Evolutionary conservation across 1,140 invertebrate species (phyloP), one percentile per base, ranked within the genome.

Genomic region (Pogonomyrmex californicus): DNA sequence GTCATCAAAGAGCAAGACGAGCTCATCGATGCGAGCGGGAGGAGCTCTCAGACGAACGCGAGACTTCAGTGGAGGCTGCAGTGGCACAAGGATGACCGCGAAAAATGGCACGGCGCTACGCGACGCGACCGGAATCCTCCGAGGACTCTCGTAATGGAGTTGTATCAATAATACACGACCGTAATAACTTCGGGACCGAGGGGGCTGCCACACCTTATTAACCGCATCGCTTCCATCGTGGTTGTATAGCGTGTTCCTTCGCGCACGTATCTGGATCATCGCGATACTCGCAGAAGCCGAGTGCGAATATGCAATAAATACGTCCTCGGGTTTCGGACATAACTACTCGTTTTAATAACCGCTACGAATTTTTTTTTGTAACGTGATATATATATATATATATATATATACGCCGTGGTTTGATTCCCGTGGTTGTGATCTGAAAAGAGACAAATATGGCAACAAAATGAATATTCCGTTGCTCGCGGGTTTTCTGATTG

Each of bases 141-240:
- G 70, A 89, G 88, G 88, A 90, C 66, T 89, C 58, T 87, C 75
- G 78, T 85, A 90, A 87, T 90, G 85, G 56, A 90, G 86, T 87
- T 85, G 68, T 87, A 90, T 90, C 86, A 90, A 90, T 90, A 90
- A 90, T 85, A 90, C 73, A 90, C 60, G 66, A 58, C 44, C 30
- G 75, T 87, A 90, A 90, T 90, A 90, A 90, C 78, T 90, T 87
- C n/a, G 86, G 60, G 81, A 81, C 30, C 66, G 56, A 44, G 77
- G 41, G 56, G 54, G 78, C 79, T 87, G 88, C 89, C 88, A 89
- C 85, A 83, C 73, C 88, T 88, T 87, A 89, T 89, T 90, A 90
- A 90, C 87, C 77, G 71, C 85, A 65, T 60, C 73, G 85, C 76
- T 87, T 90, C 78, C 54, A 87, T 66, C 78, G 85, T 85, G 85